Base-by-base conservation (phyloP, 2,797 vertebrate genomes). In the Cyprinella venusta region DNA sequence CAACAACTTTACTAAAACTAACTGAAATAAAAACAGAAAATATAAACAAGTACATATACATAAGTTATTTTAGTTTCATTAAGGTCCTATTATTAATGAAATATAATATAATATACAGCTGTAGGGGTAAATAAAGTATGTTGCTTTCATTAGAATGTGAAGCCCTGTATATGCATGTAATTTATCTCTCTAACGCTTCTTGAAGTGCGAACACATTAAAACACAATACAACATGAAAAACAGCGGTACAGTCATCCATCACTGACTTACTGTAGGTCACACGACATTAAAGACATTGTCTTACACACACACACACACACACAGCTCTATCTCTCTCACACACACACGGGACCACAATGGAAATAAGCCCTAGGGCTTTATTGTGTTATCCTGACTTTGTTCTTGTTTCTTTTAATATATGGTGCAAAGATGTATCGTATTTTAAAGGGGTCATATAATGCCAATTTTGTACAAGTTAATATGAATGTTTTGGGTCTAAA, bases 141-240 rank as follows among this genome's bases (percentile, higher is more conserved):
- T 59, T 61, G 24, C 59, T 59, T 6, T 13, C 36, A 33, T 61
- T 48, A 26, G 38, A 61, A 33, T 30, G 3, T 54, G 18, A 56
- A 8, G 21, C 0, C 0, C 56, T 52, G 26, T 30, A 64, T n/a
- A 74, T 13, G 42, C 21, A 52, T 40, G 69, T 30, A 7, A 82
- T 82, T 83, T 21, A 77, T 77, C 72, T 83, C 50, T 61, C 13
- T 70, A 61, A 76, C 1, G 5, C 24, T 36, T 59, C 36, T 21
- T 56, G 24, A 75, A 67, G 69, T 6, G 52, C 1, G 13, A 63
- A 76, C 75, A 63, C 80, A 72, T 48, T 61, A 74, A 65, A 81
- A 50, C 71, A 67, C 18, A 76, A 82, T 56, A 21, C 8, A 61
- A 76, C 81, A 69, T 38, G 26, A 83, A 26, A 24, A 59, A 77